Evolutionary conservation across 2,888 invertebrate species (phyloP).

Genomic region (Atethmia centrago): DNA sequence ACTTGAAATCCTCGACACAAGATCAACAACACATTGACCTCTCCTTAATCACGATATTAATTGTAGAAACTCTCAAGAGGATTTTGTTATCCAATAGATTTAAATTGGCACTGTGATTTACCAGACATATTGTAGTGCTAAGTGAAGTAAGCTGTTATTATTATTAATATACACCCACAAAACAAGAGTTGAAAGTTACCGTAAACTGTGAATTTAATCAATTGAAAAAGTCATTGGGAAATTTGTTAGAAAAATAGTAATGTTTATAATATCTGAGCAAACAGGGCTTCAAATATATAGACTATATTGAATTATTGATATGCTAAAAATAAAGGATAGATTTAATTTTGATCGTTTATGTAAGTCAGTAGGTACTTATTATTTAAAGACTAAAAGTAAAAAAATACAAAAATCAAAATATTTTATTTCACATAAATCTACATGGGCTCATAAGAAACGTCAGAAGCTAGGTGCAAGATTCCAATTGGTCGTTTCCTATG

Average conservation of each 20-base stretch:
- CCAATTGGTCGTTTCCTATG: too few species aligned
- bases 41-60: conserved; percentile 1
- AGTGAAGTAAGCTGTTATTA: background rate
- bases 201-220: background rate
- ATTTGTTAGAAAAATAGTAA: background rate
- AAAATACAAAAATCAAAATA: too few species aligned
- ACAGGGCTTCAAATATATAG: background rate
- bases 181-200: background rate
- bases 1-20: background rate
- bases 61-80: conserved; percentile 20
- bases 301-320: too few species aligned
- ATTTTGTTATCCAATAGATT: conserved; percentile 1
- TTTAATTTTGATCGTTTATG: background rate
- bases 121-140: background rate
- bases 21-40: conserved; percentile 19
- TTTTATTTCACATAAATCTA: too few species aligned
- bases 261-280: background rate
- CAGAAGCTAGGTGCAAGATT: too few species aligned
- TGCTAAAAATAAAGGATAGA: too few species aligned
- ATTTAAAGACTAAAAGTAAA: too few species aligned
- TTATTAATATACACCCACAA: background rate
- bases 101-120: background rate
- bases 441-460: too few species aligned
- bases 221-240: background rate
- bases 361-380: background rate